A percentile compares a stretch with the other conserved stretches of the same genome.
Evolutionary conservation across 2,888 invertebrate genomes (phyloP).

Genomic region (Lycophotia porphyrea): DNA sequence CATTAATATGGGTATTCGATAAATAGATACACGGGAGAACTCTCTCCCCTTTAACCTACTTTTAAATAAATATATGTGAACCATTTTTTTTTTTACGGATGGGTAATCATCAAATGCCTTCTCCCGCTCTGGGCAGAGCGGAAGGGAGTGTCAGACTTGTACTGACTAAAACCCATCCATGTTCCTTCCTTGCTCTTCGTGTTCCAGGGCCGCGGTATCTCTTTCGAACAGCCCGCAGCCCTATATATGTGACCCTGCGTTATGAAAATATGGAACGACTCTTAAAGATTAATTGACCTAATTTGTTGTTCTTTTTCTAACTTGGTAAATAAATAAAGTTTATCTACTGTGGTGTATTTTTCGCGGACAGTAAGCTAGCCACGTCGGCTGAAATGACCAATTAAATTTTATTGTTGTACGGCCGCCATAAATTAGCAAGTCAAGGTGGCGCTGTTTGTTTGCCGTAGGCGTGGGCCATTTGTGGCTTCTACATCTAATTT

Average conservation of each 20-base stretch:
- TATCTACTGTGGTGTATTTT: conserved; percentile 38
- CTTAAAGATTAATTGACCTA: conserved; percentile 28
- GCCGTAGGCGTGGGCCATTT: conserved; percentile 49
- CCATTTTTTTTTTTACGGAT: too few species aligned
- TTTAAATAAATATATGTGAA: conserved; percentile 31
- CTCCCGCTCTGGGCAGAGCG: too few species aligned
- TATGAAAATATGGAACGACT: conserved; percentile 23
- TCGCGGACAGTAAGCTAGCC: conserved; percentile 55
- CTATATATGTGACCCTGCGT: background rate
- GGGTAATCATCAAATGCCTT: too few species aligned
- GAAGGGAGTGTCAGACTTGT: too few species aligned
- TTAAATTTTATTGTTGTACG: conserved; percentile 66
- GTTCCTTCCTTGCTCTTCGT: too few species aligned
- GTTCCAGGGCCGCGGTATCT: too few species aligned
- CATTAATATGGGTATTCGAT: conserved; percentile 35
- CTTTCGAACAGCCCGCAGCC: too few species aligned
- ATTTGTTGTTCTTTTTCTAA: conserved; percentile 30
- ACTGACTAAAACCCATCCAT: too few species aligned
- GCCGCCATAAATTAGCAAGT: conserved; percentile 64
- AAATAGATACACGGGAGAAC: conserved; percentile 16
- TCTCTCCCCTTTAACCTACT: conserved; percentile 17
- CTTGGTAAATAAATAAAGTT: conserved; percentile 25
- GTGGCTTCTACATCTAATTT: conserved; percentile 46
- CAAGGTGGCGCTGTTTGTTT: conserved; percentile 62
- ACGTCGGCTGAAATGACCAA: conserved; percentile 59